These are phyloP conservation scores for Heterodera schachtii DNA, from an alignment of 1,140 invertebrate species.

Conservation along the genomic window DNA sequence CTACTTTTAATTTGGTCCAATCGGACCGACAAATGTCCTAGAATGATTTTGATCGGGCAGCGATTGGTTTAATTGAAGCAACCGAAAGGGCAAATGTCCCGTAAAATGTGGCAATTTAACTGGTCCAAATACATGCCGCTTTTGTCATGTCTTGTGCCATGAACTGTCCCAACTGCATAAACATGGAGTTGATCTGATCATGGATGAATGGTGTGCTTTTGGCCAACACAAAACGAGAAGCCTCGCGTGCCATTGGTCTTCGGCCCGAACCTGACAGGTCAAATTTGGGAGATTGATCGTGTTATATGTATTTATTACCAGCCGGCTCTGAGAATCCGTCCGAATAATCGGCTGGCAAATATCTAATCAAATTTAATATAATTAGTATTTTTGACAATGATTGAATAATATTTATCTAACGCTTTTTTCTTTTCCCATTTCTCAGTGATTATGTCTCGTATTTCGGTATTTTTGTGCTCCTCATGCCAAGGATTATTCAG, in stretches of 20 bases:
- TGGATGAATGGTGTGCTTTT: slow-evolving; percentile 45
- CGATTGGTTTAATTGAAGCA: no score
- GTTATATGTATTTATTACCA: slow-evolving; percentile 23
- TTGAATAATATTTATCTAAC: no score
- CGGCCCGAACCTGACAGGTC: not conserved
- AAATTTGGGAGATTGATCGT: not conserved
- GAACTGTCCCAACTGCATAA: slow-evolving; percentile 55
- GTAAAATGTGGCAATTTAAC: not conserved
- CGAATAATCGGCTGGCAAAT: slow-evolving; percentile 57
- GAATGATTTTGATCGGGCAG: no score
- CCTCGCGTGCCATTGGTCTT: slow-evolving; percentile 59
- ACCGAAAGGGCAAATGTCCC: no score
- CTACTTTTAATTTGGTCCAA: no score
- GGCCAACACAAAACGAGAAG: slow-evolving; percentile 49
- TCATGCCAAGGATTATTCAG: no score
- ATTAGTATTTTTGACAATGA: no score
- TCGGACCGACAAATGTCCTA: no score
- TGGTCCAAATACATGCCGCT: slow-evolving; percentile 1
- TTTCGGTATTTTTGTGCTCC: no score
- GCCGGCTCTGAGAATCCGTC: slow-evolving; percentile 54
- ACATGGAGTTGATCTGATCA: slow-evolving; percentile 52
- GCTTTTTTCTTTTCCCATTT: no score
- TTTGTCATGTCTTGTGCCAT: slow-evolving; percentile 44
- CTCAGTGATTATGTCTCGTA: no score
- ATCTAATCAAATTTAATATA: slow-evolving; percentile 31